Evolutionary conservation across 2,888 invertebrate species (phyloP), one percentile per base, ranked within the genome.

Genomic region (Anarsia innoxiella): DNA sequence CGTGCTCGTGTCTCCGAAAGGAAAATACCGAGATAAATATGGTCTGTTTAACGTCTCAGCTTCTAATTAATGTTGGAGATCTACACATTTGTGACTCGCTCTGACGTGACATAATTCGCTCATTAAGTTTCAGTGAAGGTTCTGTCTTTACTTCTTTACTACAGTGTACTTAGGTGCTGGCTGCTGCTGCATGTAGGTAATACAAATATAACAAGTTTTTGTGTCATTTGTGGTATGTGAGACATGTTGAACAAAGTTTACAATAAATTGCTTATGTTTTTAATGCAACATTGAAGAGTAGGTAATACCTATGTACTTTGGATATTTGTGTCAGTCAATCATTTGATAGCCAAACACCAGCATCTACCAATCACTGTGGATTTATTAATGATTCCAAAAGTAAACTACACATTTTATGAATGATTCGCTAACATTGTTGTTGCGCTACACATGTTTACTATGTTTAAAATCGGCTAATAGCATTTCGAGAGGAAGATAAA

Each of bases 21-120:
- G 57, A 68, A 68, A 72, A 65, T 64, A 51, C 58, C 63, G 46
- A 67, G 59, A 63, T 62, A 60, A 55, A 60, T 58, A 57, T 45
- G 51, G n/a, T n/a, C n/a, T n/a, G 36, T 13, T 23, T 36, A 45
- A 48, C 41, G 51, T 45, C 44, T 46, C 50, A 53, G 49, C 56
- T 49, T 44, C 43, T 53, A 61, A 64, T 63, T 59, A 59, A 50
- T 52, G 48, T 51, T 48, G 46, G 48, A 36, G 25, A 26, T 33
- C n/a, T 61, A 59, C n/a, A n/a, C n/a, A n/a, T 61, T 63, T 61
- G 57, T 42, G 26, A 36, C 30, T 36, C 9, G 35, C 23, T 30
- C 4, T n/a, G 36, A 32, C 27, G n/a, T n/a, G 32, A 16, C 28
- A 27, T 13, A 27, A 34, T 34, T 34, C 12, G 11, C 26, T 34